Percentiles rank a stretch among this genome's conserved stretches.
Conservation (phyloP, 2,888 invertebrate species). For the Laothoe populi region DNA sequence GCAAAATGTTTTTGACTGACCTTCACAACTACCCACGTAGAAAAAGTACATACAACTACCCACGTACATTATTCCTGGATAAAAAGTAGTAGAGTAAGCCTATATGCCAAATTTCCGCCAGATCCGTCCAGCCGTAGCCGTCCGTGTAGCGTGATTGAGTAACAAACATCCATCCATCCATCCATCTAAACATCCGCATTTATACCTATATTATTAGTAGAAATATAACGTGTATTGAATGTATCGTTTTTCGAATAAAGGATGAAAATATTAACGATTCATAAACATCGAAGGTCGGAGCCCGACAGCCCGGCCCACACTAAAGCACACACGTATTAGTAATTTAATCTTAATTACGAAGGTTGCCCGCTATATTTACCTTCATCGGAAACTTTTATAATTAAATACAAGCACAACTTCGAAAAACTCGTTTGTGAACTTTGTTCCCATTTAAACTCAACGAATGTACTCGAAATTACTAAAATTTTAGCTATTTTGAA, state of each 20-base stretch:
- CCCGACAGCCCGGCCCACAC: neutral
- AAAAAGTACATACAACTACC: no score
- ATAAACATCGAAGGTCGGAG: conserved; percentile 3
- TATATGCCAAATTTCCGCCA: no score
- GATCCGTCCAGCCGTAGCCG: no score
- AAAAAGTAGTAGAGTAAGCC: no score
- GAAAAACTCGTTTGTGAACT: conserved; percentile 21
- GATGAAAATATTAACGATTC: conserved; percentile 5
- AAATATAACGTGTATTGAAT: neutral
- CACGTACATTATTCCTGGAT: no score
- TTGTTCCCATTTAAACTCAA: conserved; percentile 14
- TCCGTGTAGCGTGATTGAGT: no score
- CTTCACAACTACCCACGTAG: no score
- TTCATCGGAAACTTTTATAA: conserved; percentile 22
- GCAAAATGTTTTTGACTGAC: no score
- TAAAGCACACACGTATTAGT: conserved; percentile 10
- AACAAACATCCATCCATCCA: no score
- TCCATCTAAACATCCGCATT: no score
- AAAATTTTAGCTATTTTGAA: conserved; percentile 17
- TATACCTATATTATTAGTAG: no score
- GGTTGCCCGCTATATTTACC: conserved; percentile 17
- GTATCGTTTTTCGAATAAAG: neutral
- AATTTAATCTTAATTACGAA: conserved; percentile 22
- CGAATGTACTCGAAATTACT: conserved; percentile 20
- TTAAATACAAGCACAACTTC: conserved; percentile 24